Base-by-base conservation (phyloP, 2,888 invertebrate species). In the Nemapogon koenigi region DNA sequence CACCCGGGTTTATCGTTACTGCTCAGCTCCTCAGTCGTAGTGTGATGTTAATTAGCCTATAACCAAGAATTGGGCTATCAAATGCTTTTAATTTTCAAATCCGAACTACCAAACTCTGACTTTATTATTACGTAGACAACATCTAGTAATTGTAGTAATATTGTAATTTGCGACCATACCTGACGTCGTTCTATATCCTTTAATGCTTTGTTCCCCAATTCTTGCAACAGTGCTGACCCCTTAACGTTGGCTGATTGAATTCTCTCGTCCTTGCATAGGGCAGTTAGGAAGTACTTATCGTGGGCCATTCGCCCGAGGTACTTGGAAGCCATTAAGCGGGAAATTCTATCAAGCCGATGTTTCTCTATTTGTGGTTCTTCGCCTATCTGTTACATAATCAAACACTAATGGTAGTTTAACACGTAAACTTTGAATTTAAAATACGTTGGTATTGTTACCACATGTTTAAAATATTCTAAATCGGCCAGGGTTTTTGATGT, bases 241-340 rank as follows among this genome's bases (percentile, higher is more conserved):
- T 62, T 55, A 53, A 63, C 65, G 51, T 76, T 78, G 40, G 76
- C 75, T 2, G 73, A 76, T 26, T 42, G 44, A 43, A 78, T 51
- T 43, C 75, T 53, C 39, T 76, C 75, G 47, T 78, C 76, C 49
- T 66, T 70, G 52, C 67, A 62, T 38, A 75, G 50, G 31, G 57
- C 59, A 33, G 57, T 67, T 44, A 76, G 61, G 48, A 76, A 78
- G 57, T 75, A 61, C 59, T 76, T 75, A 55, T 78, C 76, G 48
- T 75, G 70, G 36, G 75, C 73, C 76, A 78, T 78, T 55, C 70
- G 61, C 46, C 69, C 67, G 55, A 78, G 62, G 60, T 75, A 78
- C 57, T 72, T 73, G 35, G 73, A 73, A 35, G 73, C 65, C 73
- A 78, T 73, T 56, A 75, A 51, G 32, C 71, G 64, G 40, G 65